A percentile compares a stretch with the other conserved stretches of the same genome.
phyloP scores from a whole-genome alignment of 1,140 invertebrate species.

The Chironomus striatipennis region DNA sequence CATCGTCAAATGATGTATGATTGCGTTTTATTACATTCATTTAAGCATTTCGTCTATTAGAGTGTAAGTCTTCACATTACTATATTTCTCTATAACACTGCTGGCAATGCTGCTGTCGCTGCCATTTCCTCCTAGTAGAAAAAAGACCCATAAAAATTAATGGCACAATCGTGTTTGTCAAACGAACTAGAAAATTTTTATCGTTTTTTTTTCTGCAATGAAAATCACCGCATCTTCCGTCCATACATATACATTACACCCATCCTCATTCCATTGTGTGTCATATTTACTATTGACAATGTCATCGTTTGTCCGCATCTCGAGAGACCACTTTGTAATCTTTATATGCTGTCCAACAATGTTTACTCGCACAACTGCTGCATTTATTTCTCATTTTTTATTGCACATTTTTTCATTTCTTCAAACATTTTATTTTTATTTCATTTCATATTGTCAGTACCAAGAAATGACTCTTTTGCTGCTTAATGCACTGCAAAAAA shows the following conservation, averaged over 20 bases:
- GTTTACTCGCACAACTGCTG: background rate
- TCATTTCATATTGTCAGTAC: too few species aligned
- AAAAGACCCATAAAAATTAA: conserved; percentile 5
- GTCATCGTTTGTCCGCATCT: background rate
- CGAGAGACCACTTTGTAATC: background rate
- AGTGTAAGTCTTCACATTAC: background rate
- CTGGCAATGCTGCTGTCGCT: too few species aligned
- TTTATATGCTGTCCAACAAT: background rate
- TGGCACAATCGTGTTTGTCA: background rate
- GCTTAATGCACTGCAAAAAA: too few species aligned
- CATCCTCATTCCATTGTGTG: background rate
- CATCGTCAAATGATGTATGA: conserved; percentile 8
- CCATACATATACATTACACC: too few species aligned
- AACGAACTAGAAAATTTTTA: conserved; percentile 14
- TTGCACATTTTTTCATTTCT: background rate
- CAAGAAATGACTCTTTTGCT: too few species aligned
- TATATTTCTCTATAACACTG: too few species aligned
- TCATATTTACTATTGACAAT: background rate
- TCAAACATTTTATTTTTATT: too few species aligned
- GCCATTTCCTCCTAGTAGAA: too few species aligned
- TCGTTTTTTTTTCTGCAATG: background rate
- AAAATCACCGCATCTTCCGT: background rate
- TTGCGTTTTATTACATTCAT: background rate
- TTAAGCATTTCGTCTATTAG: background rate
- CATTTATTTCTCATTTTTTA: background rate